Percentiles rank a stretch among this genome's conserved stretches.
Evolutionary conservation across 1,140 invertebrate species (phyloP).

Genomic region (Mya arenaria): DNA sequence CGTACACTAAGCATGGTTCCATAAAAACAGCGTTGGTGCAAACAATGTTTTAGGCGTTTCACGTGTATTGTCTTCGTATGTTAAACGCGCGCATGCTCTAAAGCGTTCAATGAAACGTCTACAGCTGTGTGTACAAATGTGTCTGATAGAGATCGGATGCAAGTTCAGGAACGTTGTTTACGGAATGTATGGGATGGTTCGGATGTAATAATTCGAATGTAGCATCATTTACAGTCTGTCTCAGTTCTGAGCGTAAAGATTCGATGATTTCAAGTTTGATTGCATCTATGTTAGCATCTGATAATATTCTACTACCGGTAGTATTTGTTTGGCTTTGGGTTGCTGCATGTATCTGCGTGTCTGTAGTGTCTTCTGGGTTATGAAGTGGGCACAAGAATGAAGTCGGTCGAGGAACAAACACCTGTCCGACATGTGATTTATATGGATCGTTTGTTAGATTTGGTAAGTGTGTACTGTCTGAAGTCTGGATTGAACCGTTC

Average conservation of each 20-base stretch:
- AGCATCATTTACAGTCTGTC: constrained; percentile 24
- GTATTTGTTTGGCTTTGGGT: neutral
- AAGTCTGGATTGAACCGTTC: constrained; percentile 15
- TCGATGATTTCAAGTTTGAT: constrained; percentile 38
- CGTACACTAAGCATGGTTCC: no score
- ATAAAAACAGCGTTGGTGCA: no score
- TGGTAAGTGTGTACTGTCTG: constrained; percentile 8
- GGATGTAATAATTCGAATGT: constrained; percentile 3
- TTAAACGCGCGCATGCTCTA: no score
- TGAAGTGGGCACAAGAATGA: neutral
- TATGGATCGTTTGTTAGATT: constrained; percentile 23
- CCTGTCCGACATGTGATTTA: constrained; percentile 23
- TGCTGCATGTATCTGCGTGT: neutral
- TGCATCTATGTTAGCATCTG: constrained; percentile 20
- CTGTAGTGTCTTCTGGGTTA: neutral
- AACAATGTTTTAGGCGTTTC: no score
- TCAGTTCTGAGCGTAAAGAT: constrained; percentile 19
- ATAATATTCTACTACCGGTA: neutral
- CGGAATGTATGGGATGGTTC: neutral
- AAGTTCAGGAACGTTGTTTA: constrained; percentile 23
- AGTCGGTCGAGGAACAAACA: neutral
- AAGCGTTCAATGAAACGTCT: no score
- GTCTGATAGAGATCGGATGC: constrained; percentile 49
- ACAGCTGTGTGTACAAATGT: constrained; percentile 54
- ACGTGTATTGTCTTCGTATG: no score